Percentiles rank a stretch among this genome's conserved stretches.
Evolutionary conservation across 1,140 invertebrate genomes (phyloP).

Genomic region (Aphelenchoides fujianensis): DNA sequence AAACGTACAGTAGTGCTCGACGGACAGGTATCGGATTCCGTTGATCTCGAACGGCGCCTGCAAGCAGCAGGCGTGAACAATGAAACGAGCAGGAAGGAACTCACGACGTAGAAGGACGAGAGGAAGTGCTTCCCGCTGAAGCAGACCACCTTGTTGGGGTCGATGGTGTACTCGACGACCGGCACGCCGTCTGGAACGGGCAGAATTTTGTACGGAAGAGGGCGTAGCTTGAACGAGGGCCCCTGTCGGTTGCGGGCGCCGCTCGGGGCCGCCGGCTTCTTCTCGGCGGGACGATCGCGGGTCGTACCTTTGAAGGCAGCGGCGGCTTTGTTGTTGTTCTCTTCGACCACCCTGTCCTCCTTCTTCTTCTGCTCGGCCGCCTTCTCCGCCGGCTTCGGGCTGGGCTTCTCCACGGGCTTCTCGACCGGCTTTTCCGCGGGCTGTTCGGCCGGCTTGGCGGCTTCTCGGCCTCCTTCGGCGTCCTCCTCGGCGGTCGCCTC

Average conservation of each 20-base stretch:
- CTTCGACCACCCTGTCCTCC: no score
- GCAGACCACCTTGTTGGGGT: constrained; percentile 36
- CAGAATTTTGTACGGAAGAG: background rate
- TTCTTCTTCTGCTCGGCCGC: no score
- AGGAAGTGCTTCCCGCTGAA: constrained; percentile 41
- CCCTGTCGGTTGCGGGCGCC: background rate
- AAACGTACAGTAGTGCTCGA: constrained; percentile 43
- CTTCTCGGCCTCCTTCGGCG: no score
- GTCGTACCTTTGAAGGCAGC: no score
- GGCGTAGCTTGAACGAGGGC: background rate
- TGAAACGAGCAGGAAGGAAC: constrained; percentile 10
- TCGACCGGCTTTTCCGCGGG: no score
- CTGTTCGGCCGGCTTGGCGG: no score
- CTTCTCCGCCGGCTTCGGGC: no score
- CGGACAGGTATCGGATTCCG: constrained; percentile 33
- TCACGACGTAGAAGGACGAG: constrained; percentile 36
- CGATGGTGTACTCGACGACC: constrained; percentile 15
- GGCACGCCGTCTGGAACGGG: background rate
- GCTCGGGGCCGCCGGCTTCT: background rate
- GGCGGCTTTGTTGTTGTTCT: no score
- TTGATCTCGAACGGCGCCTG: constrained; percentile 36
- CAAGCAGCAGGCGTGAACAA: constrained; percentile 2
- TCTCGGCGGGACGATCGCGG: no score
- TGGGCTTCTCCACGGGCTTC: no score
- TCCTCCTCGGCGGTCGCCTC: no score